These are phyloP conservation scores for Ginglymostoma cirratum DNA, from an alignment of 2,113 vertebrate species.

Conservation along the genomic window DNA sequence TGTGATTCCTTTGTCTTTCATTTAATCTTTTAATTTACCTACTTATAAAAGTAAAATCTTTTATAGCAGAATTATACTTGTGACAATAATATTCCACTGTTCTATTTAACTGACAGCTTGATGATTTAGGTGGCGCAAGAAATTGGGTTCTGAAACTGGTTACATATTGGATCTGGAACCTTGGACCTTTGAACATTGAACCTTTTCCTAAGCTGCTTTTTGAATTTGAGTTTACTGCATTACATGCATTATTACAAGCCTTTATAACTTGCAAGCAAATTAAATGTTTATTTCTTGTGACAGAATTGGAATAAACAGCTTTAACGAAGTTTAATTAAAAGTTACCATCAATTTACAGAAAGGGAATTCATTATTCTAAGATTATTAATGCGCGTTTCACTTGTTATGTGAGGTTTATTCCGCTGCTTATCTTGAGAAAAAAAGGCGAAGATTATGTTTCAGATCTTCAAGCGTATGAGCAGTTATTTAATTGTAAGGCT, in stretches of 20 bases:
- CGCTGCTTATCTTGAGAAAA: background rate
- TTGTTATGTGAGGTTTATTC: background rate
- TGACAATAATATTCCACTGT: background rate
- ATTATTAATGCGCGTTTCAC: background rate
- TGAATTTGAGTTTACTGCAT: constrained; percentile 1
- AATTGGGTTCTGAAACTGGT: background rate
- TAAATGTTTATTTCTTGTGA: background rate
- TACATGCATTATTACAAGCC: background rate
- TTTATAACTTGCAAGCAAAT: background rate
- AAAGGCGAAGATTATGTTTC: constrained; percentile 25
- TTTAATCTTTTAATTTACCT: too few relatives aligned
- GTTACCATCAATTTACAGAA: background rate
- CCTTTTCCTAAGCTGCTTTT: background rate
- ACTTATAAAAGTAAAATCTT: background rate
- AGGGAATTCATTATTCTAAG: background rate
- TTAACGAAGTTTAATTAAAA: background rate
- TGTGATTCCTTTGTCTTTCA: too few relatives aligned
- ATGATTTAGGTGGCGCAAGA: background rate
- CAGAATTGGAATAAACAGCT: background rate
- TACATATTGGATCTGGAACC: background rate
- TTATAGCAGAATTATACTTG: background rate
- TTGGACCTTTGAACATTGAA: background rate
- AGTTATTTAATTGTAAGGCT: background rate
- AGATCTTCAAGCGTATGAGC: background rate
- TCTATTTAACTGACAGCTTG: background rate